Evolutionary conservation across 2,797 vertebrate genomes (phyloP).

Genomic region (Macroramphosus scolopax): DNA sequence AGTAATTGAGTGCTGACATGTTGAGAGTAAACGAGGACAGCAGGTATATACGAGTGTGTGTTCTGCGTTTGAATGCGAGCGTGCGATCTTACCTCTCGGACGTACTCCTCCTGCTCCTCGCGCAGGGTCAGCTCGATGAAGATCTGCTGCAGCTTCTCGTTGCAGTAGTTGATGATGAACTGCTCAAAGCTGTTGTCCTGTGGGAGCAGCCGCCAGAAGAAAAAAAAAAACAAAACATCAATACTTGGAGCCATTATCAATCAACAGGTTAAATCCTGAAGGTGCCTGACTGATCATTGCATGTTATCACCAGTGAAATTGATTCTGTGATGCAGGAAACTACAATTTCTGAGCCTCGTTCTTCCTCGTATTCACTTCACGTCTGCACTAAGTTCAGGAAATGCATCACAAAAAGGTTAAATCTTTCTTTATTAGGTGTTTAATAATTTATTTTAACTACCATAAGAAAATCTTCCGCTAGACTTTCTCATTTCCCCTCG

Average conservation of each 20-base stretch:
- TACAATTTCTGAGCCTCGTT: neutral
- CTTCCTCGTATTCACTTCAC: too few relatives aligned
- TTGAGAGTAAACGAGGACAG: too few relatives aligned
- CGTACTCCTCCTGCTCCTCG: constrained; percentile 96
- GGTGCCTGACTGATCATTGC: too few relatives aligned
- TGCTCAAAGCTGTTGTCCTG: constrained; percentile 99
- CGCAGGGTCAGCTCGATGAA: constrained; percentile 97
- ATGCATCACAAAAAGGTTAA: too few relatives aligned
- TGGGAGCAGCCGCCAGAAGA: constrained; percentile 14
- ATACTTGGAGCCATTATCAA: neutral
- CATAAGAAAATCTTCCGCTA: neutral
- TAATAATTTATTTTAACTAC: too few relatives aligned
- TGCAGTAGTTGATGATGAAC: constrained; percentile 99
- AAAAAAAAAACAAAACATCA: neutral
- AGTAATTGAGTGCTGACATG: constrained; percentile 12
- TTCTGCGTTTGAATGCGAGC: neutral
- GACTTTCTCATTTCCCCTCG: constrained; percentile 1
- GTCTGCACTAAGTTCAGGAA: too few relatives aligned
- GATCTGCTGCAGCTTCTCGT: constrained; percentile 98
- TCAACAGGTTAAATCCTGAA: neutral
- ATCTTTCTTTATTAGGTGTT: neutral
- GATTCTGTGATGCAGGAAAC: neutral
- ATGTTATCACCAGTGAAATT: neutral
- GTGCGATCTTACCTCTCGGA: constrained; percentile 85
- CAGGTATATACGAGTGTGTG: constrained; percentile 3